Evolutionary conservation across 2,888 invertebrate genomes (phyloP), one percentile per base, ranked within the genome.

Genomic region (Pterostichus niger): DNA sequence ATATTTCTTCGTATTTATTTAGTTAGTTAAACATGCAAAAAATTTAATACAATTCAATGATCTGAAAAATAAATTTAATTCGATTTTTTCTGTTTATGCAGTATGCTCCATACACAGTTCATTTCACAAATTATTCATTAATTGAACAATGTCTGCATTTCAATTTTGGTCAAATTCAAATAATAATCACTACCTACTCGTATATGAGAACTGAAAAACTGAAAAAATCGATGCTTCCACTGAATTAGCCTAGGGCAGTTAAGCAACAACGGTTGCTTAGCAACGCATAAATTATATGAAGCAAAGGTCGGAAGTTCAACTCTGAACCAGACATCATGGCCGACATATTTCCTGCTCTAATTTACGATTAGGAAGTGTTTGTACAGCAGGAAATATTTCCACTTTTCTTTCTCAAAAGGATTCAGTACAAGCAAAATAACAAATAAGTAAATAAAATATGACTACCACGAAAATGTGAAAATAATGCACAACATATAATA

Each of bases 401-500:
- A 24, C 24, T 24, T 71, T 40, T 44, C 44, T 44, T 15, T 68
- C 44, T 68, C 68, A 68, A 68, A 68, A 17, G 68, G 40, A 40
- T 44, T 68, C 68, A 13, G 40, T 68, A 68, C 68, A 13, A 0
- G 40, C 68, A n/a, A n/a, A n/a, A n/a, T n/a, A n/a, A n/a, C n/a
- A n/a, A n/a, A n/a, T n/a, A n/a, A n/a, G n/a, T n/a, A n/a, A n/a
- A n/a, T n/a, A n/a, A n/a, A n/a, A n/a, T n/a, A n/a, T n/a, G n/a
- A n/a, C n/a, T n/a, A n/a, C n/a, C n/a, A n/a, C n/a, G n/a, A n/a
- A n/a, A n/a, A n/a, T n/a, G n/a, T n/a, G n/a, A n/a, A n/a, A n/a
- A n/a, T n/a, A n/a, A n/a, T n/a, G n/a, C n/a, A n/a, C n/a, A n/a
- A n/a, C n/a, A n/a, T n/a, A n/a, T n/a, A n/a, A n/a, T n/a, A n/a